phyloP scores from a whole-genome alignment of 2,113 vertebrate species.

The Reinhardtius hippoglossoides region DNA sequence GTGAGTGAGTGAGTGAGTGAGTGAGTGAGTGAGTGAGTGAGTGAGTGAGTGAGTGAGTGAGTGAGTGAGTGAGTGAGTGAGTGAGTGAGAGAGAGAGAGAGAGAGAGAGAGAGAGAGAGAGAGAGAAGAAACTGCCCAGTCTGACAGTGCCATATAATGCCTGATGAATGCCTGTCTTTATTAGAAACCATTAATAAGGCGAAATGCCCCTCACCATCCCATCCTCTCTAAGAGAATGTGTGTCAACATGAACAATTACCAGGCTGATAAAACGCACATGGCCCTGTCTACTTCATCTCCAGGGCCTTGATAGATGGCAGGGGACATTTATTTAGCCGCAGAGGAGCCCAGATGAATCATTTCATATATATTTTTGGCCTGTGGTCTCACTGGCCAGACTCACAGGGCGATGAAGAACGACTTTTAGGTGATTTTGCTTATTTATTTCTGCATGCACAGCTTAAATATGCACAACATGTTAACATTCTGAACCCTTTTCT shows the following conservation, averaged over 20 bases:
- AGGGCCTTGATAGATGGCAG: conserved; percentile 71
- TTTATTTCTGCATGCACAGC: neutral
- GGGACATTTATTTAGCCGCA: conserved; percentile 75
- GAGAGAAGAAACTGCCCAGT: conserved; percentile 6
- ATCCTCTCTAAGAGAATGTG: conserved; percentile 75
- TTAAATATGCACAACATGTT: neutral
- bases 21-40: too few species aligned
- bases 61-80: too few species aligned
- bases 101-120: conserved; percentile 16
- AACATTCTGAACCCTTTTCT: neutral
- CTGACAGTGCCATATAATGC: conserved; percentile 60
- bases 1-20: neutral
- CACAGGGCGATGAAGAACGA: neutral
- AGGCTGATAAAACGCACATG: conserved; percentile 72
- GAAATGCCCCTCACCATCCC: conserved; percentile 65
- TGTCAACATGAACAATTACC: conserved; percentile 82
- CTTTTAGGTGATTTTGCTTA: neutral
- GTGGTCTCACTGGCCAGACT: conserved; percentile 45
- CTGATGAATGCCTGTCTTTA: conserved; percentile 79
- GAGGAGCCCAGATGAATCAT: conserved; percentile 67
- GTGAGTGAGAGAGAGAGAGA: neutral
- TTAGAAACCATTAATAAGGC: conserved; percentile 82
- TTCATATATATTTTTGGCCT: conserved; percentile 67
- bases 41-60: too few species aligned
- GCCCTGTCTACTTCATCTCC: conserved; percentile 69